phyloP scores from a whole-genome alignment of 2,888 invertebrate genomes.

The Myopa tessellatipennis region DNA sequence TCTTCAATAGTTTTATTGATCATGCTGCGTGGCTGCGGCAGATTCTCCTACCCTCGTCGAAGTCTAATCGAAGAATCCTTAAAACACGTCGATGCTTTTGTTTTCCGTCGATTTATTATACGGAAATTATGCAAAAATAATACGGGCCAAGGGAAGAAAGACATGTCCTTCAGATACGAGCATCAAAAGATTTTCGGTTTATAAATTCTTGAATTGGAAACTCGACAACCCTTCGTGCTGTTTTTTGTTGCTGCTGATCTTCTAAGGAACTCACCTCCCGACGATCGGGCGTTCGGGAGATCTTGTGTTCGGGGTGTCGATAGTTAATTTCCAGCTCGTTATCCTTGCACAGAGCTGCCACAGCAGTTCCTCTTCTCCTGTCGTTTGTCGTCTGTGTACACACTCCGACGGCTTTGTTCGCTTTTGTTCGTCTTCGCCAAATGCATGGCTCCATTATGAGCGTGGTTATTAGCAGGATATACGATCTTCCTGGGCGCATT shows the following conservation, averaged over 20 bases:
- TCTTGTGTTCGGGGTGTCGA: constrained; percentile 25
- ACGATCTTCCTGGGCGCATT: not conserved
- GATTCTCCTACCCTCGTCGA: not conserved
- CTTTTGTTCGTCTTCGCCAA: constrained; percentile 26
- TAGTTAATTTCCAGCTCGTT: constrained; percentile 37
- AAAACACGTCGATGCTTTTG: constrained; percentile 24
- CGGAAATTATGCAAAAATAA: constrained; percentile 40
- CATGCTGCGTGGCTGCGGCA: not conserved
- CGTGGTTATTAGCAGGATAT: constrained; percentile 26
- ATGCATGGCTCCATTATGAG: constrained; percentile 24
- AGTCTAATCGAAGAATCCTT: constrained; percentile 23
- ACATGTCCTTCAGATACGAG: not conserved
- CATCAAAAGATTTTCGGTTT: constrained; percentile 62
- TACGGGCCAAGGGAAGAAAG: not conserved
- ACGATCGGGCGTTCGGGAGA: not conserved
- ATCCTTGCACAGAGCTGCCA: not conserved
- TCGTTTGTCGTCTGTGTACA: not conserved
- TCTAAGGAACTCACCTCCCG: not conserved
- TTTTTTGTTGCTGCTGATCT: not conserved
- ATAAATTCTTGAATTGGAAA: constrained; percentile 49
- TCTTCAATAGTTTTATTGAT: not conserved
- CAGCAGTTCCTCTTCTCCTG: not conserved
- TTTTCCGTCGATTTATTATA: constrained; percentile 34
- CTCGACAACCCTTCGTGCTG: not conserved
- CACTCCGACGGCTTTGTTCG: constrained; percentile 9